A percentile compares a stretch with the other conserved stretches of the same genome.
These are phyloP conservation scores for Cardinalis cardinalis DNA, from an alignment of 2,113 vertebrate genomes.

Conservation along the genomic window DNA sequence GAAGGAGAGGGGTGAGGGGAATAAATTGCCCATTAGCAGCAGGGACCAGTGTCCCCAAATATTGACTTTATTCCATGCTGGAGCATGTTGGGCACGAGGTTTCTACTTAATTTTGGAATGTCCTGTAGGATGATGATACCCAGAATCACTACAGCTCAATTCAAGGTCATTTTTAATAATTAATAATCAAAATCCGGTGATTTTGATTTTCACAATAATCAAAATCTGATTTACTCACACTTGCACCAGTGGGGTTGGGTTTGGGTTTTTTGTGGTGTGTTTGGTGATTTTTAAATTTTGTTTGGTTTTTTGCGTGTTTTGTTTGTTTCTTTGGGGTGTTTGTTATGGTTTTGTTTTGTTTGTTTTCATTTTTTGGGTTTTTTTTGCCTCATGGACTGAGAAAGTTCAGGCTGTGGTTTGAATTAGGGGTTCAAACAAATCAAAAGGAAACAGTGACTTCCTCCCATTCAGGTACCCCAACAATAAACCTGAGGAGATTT, in stretches of 20 bases:
- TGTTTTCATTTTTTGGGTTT: accelerated
- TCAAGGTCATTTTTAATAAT: background rate
- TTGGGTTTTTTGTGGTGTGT: no score
- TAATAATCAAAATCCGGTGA: background rate
- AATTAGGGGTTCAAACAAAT: conserved; percentile 13
- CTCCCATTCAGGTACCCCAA: conserved; percentile 8
- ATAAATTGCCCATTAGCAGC: background rate
- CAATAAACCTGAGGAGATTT: background rate
- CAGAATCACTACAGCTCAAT: background rate
- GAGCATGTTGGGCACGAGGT: accelerated
- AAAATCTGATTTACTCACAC: background rate
- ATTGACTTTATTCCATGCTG: background rate
- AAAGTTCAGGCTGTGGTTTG: background rate
- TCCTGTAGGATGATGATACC: background rate
- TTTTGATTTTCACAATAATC: background rate
- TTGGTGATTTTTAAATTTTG: background rate
- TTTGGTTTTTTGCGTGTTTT: accelerated
- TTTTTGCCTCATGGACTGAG: background rate
- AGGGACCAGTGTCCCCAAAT: background rate
- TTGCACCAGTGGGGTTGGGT: background rate
- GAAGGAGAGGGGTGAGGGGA: background rate
- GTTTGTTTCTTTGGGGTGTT: background rate
- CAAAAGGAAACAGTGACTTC: background rate
- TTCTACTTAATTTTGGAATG: background rate
- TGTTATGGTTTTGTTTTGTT: background rate